These are phyloP conservation scores for Octodon degus DNA, from an alignment of 2,113 vertebrate genomes.

Conservation along the genomic window DNA sequence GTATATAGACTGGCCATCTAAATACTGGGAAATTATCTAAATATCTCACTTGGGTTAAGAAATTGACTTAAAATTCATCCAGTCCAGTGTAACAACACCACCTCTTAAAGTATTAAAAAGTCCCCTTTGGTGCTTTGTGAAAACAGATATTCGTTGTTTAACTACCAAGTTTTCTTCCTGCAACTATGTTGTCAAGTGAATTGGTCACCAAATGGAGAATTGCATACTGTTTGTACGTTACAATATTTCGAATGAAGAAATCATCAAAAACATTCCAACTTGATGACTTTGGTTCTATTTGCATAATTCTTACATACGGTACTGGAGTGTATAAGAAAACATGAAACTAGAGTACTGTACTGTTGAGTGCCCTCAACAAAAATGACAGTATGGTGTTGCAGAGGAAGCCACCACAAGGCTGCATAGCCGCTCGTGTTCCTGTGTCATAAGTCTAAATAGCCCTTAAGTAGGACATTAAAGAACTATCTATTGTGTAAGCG, in stretches of 20 bases:
- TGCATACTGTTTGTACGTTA: background rate
- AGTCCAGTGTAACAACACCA: background rate
- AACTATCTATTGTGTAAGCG: background rate
- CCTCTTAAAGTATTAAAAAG: background rate
- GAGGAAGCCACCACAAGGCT: background rate
- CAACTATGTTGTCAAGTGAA: too few relatives aligned
- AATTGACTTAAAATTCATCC: background rate
- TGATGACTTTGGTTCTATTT: background rate
- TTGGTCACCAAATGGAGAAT: background rate
- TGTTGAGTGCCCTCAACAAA: background rate
- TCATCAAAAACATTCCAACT: background rate
- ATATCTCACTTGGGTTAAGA: background rate
- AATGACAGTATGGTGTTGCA: background rate
- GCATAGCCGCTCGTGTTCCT: background rate
- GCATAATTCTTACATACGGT: background rate
- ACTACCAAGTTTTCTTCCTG: background rate
- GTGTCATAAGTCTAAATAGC: background rate
- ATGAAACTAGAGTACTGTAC: background rate
- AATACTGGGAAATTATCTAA: background rate
- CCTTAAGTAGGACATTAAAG: background rate
- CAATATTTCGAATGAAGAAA: background rate
- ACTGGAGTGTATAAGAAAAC: background rate
- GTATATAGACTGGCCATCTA: background rate
- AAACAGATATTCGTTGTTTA: background rate
- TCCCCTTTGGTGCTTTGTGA: background rate